These are phyloP conservation scores for Bombylius discolor DNA, from an alignment of 2,888 invertebrate genomes.

Conservation along the genomic window DNA sequence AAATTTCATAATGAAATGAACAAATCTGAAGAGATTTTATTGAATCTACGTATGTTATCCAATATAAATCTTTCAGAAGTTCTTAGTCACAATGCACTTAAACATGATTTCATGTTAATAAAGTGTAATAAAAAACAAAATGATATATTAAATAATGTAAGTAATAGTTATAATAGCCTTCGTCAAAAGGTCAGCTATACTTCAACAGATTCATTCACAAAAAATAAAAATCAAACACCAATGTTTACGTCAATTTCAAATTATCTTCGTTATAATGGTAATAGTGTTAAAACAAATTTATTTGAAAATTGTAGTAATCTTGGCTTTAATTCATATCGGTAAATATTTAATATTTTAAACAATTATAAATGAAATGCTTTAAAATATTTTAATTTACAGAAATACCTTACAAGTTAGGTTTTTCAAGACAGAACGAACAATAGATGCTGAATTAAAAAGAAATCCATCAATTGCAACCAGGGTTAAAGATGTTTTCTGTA, in stretches of 20 bases:
- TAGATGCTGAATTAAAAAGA: conserved; percentile 54
- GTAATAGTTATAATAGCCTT: not conserved
- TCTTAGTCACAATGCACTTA: conserved; percentile 5
- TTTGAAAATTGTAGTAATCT: not conserved
- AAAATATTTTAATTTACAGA: not conserved
- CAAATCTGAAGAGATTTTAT: conserved; percentile 1
- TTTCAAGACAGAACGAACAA: conserved; percentile 67
- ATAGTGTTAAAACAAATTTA: not conserved
- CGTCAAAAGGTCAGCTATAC: conserved; percentile 8
- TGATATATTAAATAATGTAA: conserved; percentile 19
- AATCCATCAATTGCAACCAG: conserved; percentile 58
- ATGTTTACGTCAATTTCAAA: not conserved
- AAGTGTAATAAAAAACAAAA: not conserved
- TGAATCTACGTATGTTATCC: conserved; percentile 1
- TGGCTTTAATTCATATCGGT: not conserved
- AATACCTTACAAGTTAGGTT: conserved; percentile 46
- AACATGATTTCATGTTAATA: not conserved
- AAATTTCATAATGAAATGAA: not conserved
- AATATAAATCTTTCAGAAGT: not conserved
- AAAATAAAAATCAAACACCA: conserved; percentile 7
- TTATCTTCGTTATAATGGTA: not conserved
- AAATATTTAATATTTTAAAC: not conserved
- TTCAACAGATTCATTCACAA: conserved; percentile 10
- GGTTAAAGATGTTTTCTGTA: conserved; percentile 44
- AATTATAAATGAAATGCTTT: not conserved